Conservation (phyloP, 1,140 invertebrate species). For the Heliconius hewitsoni region DNA sequence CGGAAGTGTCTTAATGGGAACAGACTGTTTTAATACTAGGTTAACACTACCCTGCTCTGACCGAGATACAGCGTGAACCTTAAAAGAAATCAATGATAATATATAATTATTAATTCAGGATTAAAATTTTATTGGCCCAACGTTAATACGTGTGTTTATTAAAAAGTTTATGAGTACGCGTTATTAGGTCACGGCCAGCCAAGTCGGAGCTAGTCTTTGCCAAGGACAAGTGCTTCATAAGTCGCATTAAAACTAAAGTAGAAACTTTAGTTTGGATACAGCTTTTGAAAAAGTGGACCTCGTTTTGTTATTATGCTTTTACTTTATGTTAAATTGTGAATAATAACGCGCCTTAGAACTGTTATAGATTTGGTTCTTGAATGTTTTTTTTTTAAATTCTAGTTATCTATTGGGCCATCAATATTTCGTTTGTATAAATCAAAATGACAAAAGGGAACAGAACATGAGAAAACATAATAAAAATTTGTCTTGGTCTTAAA, state of each 20-base stretch:
- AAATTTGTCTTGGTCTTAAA: no score
- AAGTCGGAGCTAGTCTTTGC: neutral
- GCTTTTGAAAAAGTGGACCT: neutral
- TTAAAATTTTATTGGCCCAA: neutral
- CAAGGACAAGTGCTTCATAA: conserved; percentile 1
- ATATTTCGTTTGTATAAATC: no score
- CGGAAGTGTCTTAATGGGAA: no score
- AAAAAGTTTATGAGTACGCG: neutral
- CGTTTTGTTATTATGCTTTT: neutral
- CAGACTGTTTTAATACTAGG: no score
- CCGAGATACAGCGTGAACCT: no score
- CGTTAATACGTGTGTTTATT: neutral
- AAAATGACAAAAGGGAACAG: no score
- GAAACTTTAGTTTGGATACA: no score
- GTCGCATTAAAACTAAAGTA: neutral
- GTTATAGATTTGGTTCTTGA: no score
- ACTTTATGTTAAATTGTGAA: neutral
- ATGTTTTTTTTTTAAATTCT: neutral
- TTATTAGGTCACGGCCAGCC: neutral
- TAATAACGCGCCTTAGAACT: no score
- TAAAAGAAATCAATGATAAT: neutral
- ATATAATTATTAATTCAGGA: neutral
- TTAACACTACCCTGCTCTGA: no score
- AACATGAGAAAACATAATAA: no score
- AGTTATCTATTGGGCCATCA: no score